A percentile compares a stretch with the other conserved stretches of the same genome.
These are phyloP conservation scores for Imbricaverruca yamaguchii DNA, from an alignment of 2,888 invertebrate genomes.

Conservation along the genomic window DNA sequence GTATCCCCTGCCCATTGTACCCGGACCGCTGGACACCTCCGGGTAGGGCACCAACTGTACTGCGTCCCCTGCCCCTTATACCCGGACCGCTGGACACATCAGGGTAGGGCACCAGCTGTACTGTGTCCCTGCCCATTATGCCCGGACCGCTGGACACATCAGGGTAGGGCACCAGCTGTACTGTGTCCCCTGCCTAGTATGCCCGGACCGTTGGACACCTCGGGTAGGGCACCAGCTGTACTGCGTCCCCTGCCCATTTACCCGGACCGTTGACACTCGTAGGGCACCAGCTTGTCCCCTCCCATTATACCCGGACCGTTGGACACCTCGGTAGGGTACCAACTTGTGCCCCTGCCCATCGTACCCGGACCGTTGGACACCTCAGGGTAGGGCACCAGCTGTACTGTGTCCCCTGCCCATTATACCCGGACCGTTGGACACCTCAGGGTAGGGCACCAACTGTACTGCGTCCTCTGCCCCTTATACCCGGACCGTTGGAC, in stretches of 20 bases:
- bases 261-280: too few relatives aligned
- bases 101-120: neutral
- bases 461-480: too few relatives aligned
- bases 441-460: neutral
- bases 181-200: too few relatives aligned
- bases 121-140: too few relatives aligned
- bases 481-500: neutral
- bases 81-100: neutral
- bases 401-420: too few relatives aligned
- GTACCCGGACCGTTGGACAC: neutral
- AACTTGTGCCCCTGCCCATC: too few relatives aligned
- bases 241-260: too few relatives aligned
- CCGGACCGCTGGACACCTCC: neutral
- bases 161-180: neutral
- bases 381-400: neutral
- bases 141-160: neutral
- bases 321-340: conserved; percentile 2
- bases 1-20: too few relatives aligned
- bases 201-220: neutral
- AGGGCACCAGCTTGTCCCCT: too few relatives aligned
- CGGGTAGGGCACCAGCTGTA: neutral
- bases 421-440: neutral
- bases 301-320: too few relatives aligned
- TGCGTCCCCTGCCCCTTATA: too few relatives aligned
- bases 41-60: neutral